Percentiles rank a stretch among this genome's conserved stretches.
Evolutionary conservation across 2,888 invertebrate genomes (phyloP).

Genomic region (Pristionchus exspectatus): DNA sequence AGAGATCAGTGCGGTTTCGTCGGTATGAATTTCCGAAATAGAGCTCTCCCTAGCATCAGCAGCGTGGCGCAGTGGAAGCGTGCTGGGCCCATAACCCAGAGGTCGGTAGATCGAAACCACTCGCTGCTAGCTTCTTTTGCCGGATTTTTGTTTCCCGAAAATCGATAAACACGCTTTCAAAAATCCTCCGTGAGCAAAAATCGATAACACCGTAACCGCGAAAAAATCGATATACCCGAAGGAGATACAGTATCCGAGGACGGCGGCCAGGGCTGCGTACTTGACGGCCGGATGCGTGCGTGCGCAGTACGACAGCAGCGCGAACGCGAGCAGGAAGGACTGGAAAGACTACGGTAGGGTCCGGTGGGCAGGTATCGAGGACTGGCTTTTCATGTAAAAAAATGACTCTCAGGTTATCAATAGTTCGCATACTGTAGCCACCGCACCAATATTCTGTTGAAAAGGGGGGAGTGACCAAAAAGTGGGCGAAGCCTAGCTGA

Average conservation of each 20-base stretch:
- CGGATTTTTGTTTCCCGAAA: neutral
- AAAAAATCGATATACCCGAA: slow-evolving; percentile 62
- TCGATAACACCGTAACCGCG: neutral
- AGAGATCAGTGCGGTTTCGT: neutral
- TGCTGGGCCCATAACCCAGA: slow-evolving; percentile 92
- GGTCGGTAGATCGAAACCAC: slow-evolving; percentile 85
- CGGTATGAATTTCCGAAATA: neutral
- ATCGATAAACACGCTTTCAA: neutral
- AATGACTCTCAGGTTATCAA: too few relatives aligned
- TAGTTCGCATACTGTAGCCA: too few relatives aligned
- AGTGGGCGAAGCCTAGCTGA: neutral
- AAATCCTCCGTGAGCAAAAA: neutral
- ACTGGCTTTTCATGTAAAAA: neutral
- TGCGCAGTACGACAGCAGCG: slow-evolving; percentile 65
- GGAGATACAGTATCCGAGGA: slow-evolving; percentile 69
- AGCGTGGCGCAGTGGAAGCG: slow-evolving; percentile 89
- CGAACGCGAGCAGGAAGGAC: slow-evolving; percentile 66
- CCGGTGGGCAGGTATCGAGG: neutral
- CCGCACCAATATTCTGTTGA: too few relatives aligned
- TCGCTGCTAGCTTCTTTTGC: slow-evolving; percentile 43
- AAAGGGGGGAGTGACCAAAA: neutral
- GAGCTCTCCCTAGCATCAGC: slow-evolving; percentile 80
- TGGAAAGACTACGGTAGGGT: slow-evolving; percentile 38
- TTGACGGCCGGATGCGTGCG: slow-evolving; percentile 59
- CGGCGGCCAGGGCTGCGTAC: slow-evolving; percentile 66